A percentile compares a stretch with the other conserved stretches of the same genome.
Evolutionary conservation across 2,888 invertebrate species (phyloP).

Genomic region (Vesta saturnalis): DNA sequence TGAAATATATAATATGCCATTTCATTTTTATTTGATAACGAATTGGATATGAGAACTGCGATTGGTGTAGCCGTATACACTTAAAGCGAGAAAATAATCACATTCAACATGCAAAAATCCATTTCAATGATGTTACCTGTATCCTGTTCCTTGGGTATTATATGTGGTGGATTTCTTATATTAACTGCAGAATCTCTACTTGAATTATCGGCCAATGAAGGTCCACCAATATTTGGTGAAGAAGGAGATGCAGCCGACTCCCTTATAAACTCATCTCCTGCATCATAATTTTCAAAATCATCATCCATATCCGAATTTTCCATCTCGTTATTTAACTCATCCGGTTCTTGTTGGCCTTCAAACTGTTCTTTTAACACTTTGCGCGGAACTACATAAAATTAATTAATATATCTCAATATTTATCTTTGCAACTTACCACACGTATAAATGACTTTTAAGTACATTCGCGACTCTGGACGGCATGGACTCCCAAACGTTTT

Average conservation of each 20-base stretch:
- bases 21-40: background rate
- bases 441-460: conserved; percentile 87
- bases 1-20: too few relatives aligned
- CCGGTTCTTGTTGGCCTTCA: conserved; percentile 81
- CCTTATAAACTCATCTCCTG: conserved; percentile 67
- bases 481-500: conserved; percentile 87
- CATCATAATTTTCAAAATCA: conserved; percentile 62
- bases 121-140: conserved; percentile 49
- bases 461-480: conserved; percentile 80
- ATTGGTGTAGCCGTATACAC: background rate
- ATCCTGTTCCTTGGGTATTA: conserved; percentile 53
- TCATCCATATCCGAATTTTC: conserved; percentile 61
- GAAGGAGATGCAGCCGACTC: conserved; percentile 69
- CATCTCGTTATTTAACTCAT: conserved; percentile 69
- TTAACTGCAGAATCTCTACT: conserved; percentile 54
- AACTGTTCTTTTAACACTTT: conserved; percentile 85
- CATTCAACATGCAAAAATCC: background rate
- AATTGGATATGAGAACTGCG: conserved; percentile 3
- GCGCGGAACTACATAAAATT: conserved; percentile 76
- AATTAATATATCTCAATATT: background rate
- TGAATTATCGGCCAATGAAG: conserved; percentile 55
- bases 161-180: conserved; percentile 52
- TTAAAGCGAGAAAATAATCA: background rate
- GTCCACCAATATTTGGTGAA: conserved; percentile 65
- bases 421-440: conserved; percentile 74